Conservation (phyloP, 2,797 vertebrate genomes). For the Cygnus olor region DNA sequence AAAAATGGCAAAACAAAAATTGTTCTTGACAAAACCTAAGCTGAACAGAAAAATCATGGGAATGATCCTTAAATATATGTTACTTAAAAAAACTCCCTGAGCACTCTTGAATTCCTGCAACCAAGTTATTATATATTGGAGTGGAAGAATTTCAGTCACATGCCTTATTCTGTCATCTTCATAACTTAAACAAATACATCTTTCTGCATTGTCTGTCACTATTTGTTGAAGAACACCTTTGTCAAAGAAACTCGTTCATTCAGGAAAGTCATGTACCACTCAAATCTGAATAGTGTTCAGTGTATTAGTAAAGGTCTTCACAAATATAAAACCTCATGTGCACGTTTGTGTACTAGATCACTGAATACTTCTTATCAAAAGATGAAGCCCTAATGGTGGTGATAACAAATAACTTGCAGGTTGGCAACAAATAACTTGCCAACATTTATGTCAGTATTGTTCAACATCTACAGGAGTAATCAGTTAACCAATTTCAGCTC, state of each 20-base stretch:
- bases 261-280: background rate
- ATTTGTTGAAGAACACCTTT: background rate
- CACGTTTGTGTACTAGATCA: background rate
- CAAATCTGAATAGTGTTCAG: background rate
- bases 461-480: background rate
- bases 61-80: background rate
- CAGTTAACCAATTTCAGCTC: background rate
- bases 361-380: background rate
- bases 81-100: background rate
- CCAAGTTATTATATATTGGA: background rate
- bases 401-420: background rate
- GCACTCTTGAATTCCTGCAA: background rate
- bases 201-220: background rate
- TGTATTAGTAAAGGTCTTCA: background rate
- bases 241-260: background rate
- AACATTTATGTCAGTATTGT: background rate
- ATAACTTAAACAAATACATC: background rate
- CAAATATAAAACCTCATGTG: background rate
- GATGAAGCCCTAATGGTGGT: background rate
- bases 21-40: background rate
- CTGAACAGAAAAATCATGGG: background rate
- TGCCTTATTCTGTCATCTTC: background rate
- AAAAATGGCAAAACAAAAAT: background rate
- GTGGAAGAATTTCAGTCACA: background rate
- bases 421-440: background rate